phyloP scores from a whole-genome alignment of 2,797 vertebrate genomes.

The Myripristis murdjan region DNA sequence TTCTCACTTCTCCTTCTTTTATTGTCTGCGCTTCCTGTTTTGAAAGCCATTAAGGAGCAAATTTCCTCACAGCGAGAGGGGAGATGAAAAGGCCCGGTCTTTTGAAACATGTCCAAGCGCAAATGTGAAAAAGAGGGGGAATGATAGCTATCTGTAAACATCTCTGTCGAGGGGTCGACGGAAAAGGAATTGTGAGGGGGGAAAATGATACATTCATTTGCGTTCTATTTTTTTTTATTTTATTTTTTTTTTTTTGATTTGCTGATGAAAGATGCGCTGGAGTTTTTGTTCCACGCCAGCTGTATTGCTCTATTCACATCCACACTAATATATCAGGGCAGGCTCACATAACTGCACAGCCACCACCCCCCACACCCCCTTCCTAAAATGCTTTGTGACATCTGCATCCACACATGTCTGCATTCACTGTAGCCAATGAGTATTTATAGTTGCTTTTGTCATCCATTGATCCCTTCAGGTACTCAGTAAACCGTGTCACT shows the following conservation, averaged over 20 bases:
- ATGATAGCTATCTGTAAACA: constrained; percentile 89
- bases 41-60: constrained; percentile 90
- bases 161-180: constrained; percentile 87
- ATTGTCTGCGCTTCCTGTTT: constrained; percentile 89
- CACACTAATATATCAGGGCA: constrained; percentile 79
- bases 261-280: constrained; percentile 85
- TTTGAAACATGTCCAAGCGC: constrained; percentile 90
- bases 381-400: constrained; percentile 87
- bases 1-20: constrained; percentile 82
- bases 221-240: constrained; percentile 62
- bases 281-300: constrained; percentile 88
- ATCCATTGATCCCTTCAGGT: constrained; percentile 65
- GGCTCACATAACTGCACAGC: constrained; percentile 80
- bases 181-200: constrained; percentile 84
- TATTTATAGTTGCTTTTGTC: constrained; percentile 80
- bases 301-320: constrained; percentile 87
- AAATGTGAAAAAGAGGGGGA: constrained; percentile 84
- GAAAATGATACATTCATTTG: constrained; percentile 86
- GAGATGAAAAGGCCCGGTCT: constrained; percentile 84
- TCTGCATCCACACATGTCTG: constrained; percentile 86
- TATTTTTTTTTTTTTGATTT: constrained; percentile 78
- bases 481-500: constrained; percentile 63
- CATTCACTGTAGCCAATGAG: constrained; percentile 76
- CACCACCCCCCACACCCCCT: constrained; percentile 66
- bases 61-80: constrained; percentile 87